These are phyloP conservation scores for Karalla daura DNA, from an alignment of 2,797 vertebrate genomes.

Conservation along the genomic window DNA sequence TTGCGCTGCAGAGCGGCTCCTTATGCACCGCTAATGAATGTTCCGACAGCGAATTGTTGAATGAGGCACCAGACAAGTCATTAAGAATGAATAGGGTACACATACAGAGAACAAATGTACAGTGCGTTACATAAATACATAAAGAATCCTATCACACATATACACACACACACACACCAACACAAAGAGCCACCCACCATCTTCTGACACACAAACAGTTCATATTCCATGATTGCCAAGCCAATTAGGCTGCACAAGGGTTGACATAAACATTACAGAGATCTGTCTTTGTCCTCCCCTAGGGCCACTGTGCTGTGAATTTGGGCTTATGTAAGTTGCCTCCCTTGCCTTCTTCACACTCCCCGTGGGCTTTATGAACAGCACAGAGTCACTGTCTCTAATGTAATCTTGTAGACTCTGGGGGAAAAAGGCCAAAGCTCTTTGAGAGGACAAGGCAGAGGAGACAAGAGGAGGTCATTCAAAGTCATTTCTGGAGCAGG, in stretches of 20 bases:
- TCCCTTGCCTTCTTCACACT: slow-evolving; percentile 62
- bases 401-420: slow-evolving; percentile 61
- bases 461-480: slow-evolving; percentile 34
- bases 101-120: slow-evolving; percentile 44
- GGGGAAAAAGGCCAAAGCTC: slow-evolving; percentile 39
- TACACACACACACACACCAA: slow-evolving; percentile 15
- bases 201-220: slow-evolving; percentile 32
- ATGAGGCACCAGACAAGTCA: slow-evolving; percentile 50
- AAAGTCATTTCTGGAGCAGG: slow-evolving; percentile 43
- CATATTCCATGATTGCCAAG: slow-evolving; percentile 41
- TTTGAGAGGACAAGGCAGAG: slow-evolving; percentile 24
- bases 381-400: slow-evolving; percentile 53
- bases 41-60: slow-evolving; percentile 31
- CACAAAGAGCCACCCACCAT: slow-evolving; percentile 14
- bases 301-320: slow-evolving; percentile 35
- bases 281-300: slow-evolving; percentile 43
- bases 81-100: slow-evolving; percentile 59
- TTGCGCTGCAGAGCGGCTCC: slow-evolving; percentile 40
- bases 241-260: slow-evolving; percentile 60
- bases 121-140: slow-evolving; percentile 39
- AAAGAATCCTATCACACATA: slow-evolving; percentile 12
- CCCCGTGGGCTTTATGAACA: slow-evolving; percentile 56
- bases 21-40: slow-evolving; percentile 61
- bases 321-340: slow-evolving; percentile 53
- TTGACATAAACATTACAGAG: slow-evolving; percentile 53